Evolutionary conservation across 2,888 invertebrate species (phyloP).

Genomic region (Tetramorium bicarinatum): DNA sequence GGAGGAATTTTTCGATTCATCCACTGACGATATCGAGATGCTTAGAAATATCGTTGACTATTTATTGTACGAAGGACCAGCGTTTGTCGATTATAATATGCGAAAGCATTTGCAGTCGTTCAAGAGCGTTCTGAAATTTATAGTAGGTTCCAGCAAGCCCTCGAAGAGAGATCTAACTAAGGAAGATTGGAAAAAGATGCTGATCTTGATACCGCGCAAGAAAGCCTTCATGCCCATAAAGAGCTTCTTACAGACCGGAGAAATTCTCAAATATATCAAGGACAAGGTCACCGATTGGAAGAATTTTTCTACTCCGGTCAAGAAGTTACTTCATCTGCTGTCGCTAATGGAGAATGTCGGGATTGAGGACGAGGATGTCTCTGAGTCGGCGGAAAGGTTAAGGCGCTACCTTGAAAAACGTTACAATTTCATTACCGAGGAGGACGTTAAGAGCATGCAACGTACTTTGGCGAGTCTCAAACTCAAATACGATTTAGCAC

Average conservation of each 20-base stretch:
- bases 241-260: neutral
- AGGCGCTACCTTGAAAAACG: slow-evolving; percentile 7
- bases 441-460: slow-evolving; percentile 25
- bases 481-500: slow-evolving; percentile 9
- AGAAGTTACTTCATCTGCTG: slow-evolving; percentile 51
- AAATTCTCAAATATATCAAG: slow-evolving; percentile 14
- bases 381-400: neutral
- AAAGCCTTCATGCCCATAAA: slow-evolving; percentile 12
- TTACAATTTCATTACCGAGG: slow-evolving; percentile 46
- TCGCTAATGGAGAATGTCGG: neutral
- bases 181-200: slow-evolving; percentile 15
- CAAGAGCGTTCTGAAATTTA: slow-evolving; percentile 7
- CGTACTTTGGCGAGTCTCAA: slow-evolving; percentile 10
- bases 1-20: neutral
- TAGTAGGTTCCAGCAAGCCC: neutral
- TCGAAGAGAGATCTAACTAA: neutral
- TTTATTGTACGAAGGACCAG: neutral
- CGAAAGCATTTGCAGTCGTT: slow-evolving; percentile 33
- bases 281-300: slow-evolving; percentile 28
- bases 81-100: neutral
- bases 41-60: slow-evolving; percentile 32
- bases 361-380: neutral
- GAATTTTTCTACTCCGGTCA: slow-evolving; percentile 3
- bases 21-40: slow-evolving; percentile 10
- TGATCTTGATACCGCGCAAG: slow-evolving; percentile 9